Conservation (phyloP, 2,797 vertebrate genomes). For the Alca torda region DNA sequence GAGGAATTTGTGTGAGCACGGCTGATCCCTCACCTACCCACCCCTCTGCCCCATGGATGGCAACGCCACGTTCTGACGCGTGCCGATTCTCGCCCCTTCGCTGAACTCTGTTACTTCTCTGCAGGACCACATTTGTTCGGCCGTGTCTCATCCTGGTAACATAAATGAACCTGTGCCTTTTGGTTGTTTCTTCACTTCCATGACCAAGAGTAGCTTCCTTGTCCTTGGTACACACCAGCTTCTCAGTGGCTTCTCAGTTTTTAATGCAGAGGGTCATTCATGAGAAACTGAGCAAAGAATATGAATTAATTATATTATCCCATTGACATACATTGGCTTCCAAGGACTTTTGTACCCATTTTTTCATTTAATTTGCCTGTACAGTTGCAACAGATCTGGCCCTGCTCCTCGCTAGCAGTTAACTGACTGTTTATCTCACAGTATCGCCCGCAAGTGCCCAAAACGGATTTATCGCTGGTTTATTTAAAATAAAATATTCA, state of each 20-base stretch:
- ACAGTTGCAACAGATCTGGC: not conserved
- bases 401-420: not conserved
- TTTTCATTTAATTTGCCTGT: slow-evolving; percentile 14
- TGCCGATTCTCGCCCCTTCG: not conserved
- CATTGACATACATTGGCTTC: not conserved
- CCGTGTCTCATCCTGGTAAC: not conserved
- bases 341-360: not conserved
- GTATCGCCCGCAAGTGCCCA: not conserved
- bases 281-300: not conserved
- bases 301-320: slow-evolving; percentile 30
- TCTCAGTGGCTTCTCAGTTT: not conserved
- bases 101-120: not conserved
- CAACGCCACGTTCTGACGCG: rapidly evolving
- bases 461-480: not conserved
- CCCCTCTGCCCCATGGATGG: rapidly evolving
- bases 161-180: not conserved
- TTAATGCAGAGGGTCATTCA: slow-evolving; percentile 12
- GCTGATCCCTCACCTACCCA: not conserved
- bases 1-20: not conserved
- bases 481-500: slow-evolving; percentile 42
- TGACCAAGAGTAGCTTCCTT: not conserved
- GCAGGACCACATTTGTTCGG: not conserved
- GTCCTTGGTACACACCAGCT: not conserved
- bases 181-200: not conserved
- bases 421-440: not conserved